Conservation (phyloP, 2,888 invertebrate genomes). For the Phalera bucephala region DNA sequence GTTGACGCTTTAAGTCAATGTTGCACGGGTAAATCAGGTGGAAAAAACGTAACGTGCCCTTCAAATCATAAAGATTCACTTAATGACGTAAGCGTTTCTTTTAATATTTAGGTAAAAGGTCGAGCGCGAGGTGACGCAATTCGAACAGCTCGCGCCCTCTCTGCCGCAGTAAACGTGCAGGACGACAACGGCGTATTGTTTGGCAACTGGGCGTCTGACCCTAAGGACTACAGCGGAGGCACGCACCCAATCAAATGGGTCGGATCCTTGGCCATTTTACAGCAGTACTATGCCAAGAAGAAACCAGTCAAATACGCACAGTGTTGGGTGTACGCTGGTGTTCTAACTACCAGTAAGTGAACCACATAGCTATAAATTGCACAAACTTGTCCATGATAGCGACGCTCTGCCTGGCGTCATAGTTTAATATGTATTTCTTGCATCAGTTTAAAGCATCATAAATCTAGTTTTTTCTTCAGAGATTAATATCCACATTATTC, state of each 20-base stretch:
- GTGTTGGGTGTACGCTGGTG: conserved; percentile 97
- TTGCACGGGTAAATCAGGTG: too few species aligned
- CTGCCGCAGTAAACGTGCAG: conserved; percentile 93
- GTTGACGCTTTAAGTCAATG: too few species aligned
- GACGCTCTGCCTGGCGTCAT: too few species aligned
- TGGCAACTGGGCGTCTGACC: conserved; percentile 94
- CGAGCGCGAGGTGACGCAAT: conserved; percentile 90
- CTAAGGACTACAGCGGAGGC: conserved; percentile 92
- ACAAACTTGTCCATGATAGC: too few species aligned
- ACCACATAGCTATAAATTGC: not conserved
- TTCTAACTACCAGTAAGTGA: conserved; percentile 89
- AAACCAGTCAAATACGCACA: conserved; percentile 96
- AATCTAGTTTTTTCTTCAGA: too few species aligned
- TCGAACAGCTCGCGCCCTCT: conserved; percentile 89
- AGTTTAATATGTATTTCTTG: too few species aligned
- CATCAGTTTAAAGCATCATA: too few species aligned
- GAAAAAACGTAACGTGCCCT: too few species aligned
- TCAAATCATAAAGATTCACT: too few species aligned
- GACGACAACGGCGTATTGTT: conserved; percentile 93
- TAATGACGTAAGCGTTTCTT: too few species aligned
- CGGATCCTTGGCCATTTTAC: conserved; percentile 93
- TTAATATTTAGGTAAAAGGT: conserved; percentile 74
- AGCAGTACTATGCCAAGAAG: conserved; percentile 91
- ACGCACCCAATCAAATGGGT: conserved; percentile 95
- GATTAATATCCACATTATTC: not conserved